Evolutionary conservation across 2,888 invertebrate genomes (phyloP).

Genomic region (Brachycybe producta): DNA sequence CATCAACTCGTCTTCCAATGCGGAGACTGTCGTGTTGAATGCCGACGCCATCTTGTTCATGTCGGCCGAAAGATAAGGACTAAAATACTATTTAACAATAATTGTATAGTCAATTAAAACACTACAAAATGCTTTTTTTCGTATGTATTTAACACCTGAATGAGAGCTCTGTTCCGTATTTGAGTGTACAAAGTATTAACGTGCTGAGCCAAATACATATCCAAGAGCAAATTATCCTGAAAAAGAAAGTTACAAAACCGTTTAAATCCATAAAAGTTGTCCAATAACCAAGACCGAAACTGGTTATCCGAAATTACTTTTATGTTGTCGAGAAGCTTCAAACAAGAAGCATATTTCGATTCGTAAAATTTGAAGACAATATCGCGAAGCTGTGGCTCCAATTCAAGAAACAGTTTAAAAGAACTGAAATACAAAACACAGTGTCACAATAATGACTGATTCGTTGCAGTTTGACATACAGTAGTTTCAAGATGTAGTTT

Average conservation of each 20-base stretch:
- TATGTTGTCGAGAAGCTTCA: slow-evolving; percentile 84
- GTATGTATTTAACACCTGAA: slow-evolving; percentile 47
- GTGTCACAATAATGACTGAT: too few relatives aligned
- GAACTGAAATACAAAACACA: slow-evolving; percentile 54
- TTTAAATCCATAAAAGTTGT: slow-evolving; percentile 5
- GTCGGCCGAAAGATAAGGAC: slow-evolving; percentile 92
- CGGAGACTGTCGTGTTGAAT: slow-evolving; percentile 81
- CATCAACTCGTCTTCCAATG: slow-evolving; percentile 92
- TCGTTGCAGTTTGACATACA: too few relatives aligned
- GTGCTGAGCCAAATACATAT: slow-evolving; percentile 95
- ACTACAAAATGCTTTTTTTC: background rate
- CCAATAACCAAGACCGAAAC: background rate
- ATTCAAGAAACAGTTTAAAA: slow-evolving; percentile 91
- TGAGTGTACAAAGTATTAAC: slow-evolving; percentile 81
- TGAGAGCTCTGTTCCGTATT: slow-evolving; percentile 88
- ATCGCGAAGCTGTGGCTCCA: slow-evolving; percentile 93
- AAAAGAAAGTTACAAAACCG: slow-evolving; percentile 27
- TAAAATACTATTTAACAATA: slow-evolving; percentile 41
- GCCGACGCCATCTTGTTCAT: slow-evolving; percentile 92
- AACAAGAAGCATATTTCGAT: slow-evolving; percentile 91
- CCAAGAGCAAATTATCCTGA: slow-evolving; percentile 79
- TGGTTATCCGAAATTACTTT: slow-evolving; percentile 37
- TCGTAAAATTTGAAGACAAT: slow-evolving; percentile 97
- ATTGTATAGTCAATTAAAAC: slow-evolving; percentile 1
- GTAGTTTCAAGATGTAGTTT: too few relatives aligned